phyloP scores from a whole-genome alignment of 2,113 vertebrate genomes.

The Dinomys branickii region DNA sequence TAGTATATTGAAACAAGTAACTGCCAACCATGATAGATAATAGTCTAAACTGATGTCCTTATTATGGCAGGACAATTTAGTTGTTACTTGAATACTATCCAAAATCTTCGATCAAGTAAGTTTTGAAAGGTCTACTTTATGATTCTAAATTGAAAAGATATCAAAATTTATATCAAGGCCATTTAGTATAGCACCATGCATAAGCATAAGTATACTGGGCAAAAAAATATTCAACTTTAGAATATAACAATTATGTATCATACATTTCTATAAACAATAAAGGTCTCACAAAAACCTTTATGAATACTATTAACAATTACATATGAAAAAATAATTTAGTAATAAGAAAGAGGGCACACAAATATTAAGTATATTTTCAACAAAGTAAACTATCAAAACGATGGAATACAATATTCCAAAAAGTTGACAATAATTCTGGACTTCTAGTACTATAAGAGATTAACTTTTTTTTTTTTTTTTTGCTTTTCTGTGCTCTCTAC shows the following conservation, averaged over 20 bases:
- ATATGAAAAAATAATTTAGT: constrained; percentile 16
- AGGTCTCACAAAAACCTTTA: not conserved
- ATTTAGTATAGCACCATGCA: not conserved
- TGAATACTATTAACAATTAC: not conserved
- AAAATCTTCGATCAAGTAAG: not conserved
- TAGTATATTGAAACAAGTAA: not conserved
- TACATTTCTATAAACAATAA: not conserved
- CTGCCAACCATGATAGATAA: not conserved
- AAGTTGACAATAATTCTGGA: not conserved
- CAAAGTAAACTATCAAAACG: not conserved
- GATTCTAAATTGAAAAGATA: not conserved
- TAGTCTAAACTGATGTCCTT: not conserved
- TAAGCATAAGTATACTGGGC: not conserved
- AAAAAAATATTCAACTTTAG: not conserved
- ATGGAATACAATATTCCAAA: not conserved
- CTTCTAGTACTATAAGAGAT: not conserved
- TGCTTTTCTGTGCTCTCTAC: not conserved
- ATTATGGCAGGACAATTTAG: not conserved
- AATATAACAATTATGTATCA: not conserved
- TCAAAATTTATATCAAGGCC: not conserved
- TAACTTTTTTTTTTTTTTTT: not conserved
- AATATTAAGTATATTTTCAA: constrained; percentile 2
- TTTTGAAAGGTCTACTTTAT: not conserved
- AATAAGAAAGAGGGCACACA: not conserved
- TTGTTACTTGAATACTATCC: not conserved